A percentile compares a stretch with the other conserved stretches of the same genome.
Conservation (phyloP, 1,140 invertebrate genomes). For the Branchinecta lindahli region DNA sequence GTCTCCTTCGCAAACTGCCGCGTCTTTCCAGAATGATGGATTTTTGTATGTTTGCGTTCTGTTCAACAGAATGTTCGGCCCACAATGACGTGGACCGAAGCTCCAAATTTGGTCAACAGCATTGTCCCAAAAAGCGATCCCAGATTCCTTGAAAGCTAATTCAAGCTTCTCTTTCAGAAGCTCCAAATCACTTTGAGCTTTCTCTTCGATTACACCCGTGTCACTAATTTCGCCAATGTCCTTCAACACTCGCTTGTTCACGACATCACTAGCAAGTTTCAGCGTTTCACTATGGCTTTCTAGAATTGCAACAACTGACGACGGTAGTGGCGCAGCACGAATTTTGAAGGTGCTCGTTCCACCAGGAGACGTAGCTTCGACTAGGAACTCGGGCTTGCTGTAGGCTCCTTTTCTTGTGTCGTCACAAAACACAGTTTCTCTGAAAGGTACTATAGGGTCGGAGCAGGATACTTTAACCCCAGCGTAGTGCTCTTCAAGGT, state of each 20-base stretch:
- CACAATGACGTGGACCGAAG: conserved; percentile 73
- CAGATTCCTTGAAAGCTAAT: conserved; percentile 41
- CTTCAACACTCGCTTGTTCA: conserved; percentile 16
- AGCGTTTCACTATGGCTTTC: conserved; percentile 43
- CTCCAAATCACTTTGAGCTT: conserved; percentile 39
- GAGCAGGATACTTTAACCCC: conserved; percentile 79
- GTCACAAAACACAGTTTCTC: conserved; percentile 69
- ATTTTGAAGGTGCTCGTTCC: conserved; percentile 56
- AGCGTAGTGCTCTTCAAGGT: conserved; percentile 53
- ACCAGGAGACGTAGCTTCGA: conserved; percentile 50
- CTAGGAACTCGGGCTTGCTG: conserved; percentile 37
- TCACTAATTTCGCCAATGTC: conserved; percentile 13
- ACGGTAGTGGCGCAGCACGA: conserved; percentile 59
- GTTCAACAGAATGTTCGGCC: conserved; percentile 76
- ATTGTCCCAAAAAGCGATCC: conserved; percentile 38
- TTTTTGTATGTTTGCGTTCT: conserved; percentile 27
- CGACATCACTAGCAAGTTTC: conserved; percentile 34
- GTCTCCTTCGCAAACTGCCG: background rate
- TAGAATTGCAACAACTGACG: conserved; percentile 50
- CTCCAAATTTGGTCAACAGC: conserved; percentile 65
- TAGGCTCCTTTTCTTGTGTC: conserved; percentile 29
- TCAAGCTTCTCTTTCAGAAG: conserved; percentile 47
- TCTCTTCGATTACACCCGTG: conserved; percentile 26
- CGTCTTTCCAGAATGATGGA: background rate
- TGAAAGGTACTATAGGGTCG: conserved; percentile 86